Percentiles rank a stretch among this genome's conserved stretches.
These are phyloP conservation scores for Flexamia atlantica DNA, from an alignment of 2,888 invertebrate species.

Conservation along the genomic window DNA sequence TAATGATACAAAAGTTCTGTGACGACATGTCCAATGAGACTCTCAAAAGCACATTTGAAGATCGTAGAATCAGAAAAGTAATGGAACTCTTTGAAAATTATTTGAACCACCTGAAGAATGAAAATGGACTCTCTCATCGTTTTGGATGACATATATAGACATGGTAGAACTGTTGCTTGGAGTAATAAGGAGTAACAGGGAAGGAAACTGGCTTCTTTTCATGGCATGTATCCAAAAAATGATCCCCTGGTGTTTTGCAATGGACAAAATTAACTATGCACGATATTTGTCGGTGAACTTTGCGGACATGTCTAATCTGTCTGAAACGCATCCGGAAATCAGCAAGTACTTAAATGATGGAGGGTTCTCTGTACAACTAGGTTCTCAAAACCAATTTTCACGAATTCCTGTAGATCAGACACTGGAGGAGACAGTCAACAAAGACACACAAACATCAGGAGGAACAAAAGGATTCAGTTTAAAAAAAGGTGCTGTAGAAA, in stretches of 20 bases:
- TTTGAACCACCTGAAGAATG: constrained; percentile 37
- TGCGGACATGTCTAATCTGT: constrained; percentile 41
- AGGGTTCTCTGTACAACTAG: constrained; percentile 37
- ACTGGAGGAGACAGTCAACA: constrained; percentile 47
- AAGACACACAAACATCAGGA: constrained; percentile 5
- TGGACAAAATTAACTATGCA: constrained; percentile 31
- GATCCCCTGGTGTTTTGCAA: constrained; percentile 33
- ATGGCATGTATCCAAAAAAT: constrained; percentile 8
- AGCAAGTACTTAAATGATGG: constrained; percentile 14
- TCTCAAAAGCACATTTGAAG: constrained; percentile 27
- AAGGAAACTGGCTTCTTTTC: constrained; percentile 35
- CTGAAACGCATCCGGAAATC: constrained; percentile 37
- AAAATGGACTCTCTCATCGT: constrained; percentile 28
- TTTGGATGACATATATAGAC: constrained; percentile 10
- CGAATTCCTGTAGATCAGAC: constrained; percentile 19
- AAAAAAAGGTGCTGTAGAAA: constrained; percentile 5
- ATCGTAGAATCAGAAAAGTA: constrained; percentile 2
- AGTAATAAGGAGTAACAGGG: constrained; percentile 14
- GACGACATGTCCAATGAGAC: constrained; percentile 39
- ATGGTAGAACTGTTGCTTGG: constrained; percentile 15
- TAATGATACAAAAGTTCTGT: constrained; percentile 14
- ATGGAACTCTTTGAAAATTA: constrained; percentile 11
- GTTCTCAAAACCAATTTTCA: neutral
- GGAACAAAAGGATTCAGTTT: constrained; percentile 36
- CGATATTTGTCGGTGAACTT: constrained; percentile 42